Base-by-base conservation (phyloP, 92 coral and sea anemone genomes). In the Virgularia gustaviana region DNA sequence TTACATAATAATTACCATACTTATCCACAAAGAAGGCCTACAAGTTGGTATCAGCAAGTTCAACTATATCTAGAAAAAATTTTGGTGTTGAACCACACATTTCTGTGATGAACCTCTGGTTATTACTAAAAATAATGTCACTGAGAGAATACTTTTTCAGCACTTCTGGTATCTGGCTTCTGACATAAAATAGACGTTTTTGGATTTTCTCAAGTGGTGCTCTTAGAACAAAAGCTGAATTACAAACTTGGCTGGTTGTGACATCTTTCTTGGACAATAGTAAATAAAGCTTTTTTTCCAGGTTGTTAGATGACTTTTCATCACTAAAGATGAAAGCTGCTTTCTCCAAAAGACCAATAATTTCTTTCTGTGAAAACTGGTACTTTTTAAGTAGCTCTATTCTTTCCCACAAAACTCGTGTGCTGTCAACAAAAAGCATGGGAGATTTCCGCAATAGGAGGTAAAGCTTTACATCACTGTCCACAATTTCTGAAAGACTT, bases 381-480 rank as follows among this genome's bases (percentile, higher is more conserved):
- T 68, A 47, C 24, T 66, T 78, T 57, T 76, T 76, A 28, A 94
- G 71, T 64, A 88, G 74, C 34, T 83, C 70, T 27, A 94, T 85
- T 25, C 86, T 77, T 3, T 81, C 81, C 37, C 86, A 90, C 71
- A 89, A 64, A 12, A 83, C 66, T 22, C 78, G 75, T 55, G 89
- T 72, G 36, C 76, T 64, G 9, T 83, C 87, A 36, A 87, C 91
- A 81, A 94, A 94, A 62, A 89, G 73, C 80, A 87, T 87, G 70
- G 85, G 83, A 49, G 85, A 82, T 38, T 94, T 91, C 13, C 77
- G 81, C 11, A 94, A 59, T 80, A 86, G 57, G 41, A 33, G 32
- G 73, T 94, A 89, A 11, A 94, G 87, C 36, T 85, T 89, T 9
- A 86, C 57, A 49, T 96, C 91, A 55, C 86, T 94, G 55, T 87